A percentile compares a stretch with the other conserved stretches of the same genome.
Conservation (phyloP, 2,888 invertebrate species). For the Malthinus flaveolus region DNA sequence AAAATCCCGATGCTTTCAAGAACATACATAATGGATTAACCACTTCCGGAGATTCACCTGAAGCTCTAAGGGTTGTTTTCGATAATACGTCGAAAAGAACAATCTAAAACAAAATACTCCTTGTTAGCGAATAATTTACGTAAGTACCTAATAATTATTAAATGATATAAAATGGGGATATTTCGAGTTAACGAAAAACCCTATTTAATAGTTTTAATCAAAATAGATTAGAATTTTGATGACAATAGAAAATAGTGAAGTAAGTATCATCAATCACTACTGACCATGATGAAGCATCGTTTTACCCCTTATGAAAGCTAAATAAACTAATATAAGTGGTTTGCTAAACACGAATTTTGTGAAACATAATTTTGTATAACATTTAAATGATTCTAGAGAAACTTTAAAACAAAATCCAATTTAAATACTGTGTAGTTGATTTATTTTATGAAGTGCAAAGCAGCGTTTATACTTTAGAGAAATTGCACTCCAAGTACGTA, state of each 20-base stretch:
- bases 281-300: slow-evolving; percentile 40
- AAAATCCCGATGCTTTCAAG: slow-evolving; percentile 46
- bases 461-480: no score
- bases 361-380: slow-evolving; percentile 2
- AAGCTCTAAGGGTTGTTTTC: slow-evolving; percentile 28
- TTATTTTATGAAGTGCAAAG: not conserved
- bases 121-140: no score
- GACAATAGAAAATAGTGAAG: slow-evolving; percentile 26
- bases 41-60: slow-evolving; percentile 46
- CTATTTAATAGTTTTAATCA: slow-evolving; percentile 10
- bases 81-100: not conserved
- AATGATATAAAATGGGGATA: not conserved
- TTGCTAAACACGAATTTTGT: not conserved
- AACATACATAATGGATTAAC: slow-evolving; percentile 49
- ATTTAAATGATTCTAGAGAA: not conserved
- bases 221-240: slow-evolving; percentile 23
- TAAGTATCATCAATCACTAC: slow-evolving; percentile 38
- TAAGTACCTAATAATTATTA: not conserved
- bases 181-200: not conserved
- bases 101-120: not conserved
- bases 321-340: slow-evolving; percentile 34
- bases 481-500: no score
- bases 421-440: not conserved
- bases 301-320: slow-evolving; percentile 36
- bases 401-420: not conserved